Conservation (phyloP, 2,113 vertebrate species). For the Periophthalmus modestus region DNA sequence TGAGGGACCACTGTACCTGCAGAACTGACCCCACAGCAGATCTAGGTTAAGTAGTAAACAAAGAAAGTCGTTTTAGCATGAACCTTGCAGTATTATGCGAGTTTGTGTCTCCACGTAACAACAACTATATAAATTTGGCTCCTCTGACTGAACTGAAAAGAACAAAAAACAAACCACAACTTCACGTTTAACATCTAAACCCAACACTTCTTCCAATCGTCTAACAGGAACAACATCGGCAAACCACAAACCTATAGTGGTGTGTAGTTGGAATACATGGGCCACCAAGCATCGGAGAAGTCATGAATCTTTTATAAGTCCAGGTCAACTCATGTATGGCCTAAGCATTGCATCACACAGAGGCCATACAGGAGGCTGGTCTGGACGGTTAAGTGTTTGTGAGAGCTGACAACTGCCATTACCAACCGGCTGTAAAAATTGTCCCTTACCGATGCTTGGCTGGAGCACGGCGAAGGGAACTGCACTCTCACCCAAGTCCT, state of each 20-base stretch:
- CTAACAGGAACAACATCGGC: background rate
- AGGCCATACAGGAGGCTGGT: background rate
- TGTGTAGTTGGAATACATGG: conserved; percentile 22
- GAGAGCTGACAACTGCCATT: conserved; percentile 12
- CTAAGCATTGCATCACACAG: conserved; percentile 7
- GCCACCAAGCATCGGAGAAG: conserved; percentile 10
- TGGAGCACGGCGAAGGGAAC: conserved; percentile 11
- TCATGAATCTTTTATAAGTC: conserved; percentile 34
- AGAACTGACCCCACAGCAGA: no score
- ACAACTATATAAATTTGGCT: no score
- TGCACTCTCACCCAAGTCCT: conserved; percentile 19
- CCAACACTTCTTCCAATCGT: background rate
- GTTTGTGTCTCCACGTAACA: no score
- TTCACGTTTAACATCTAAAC: no score
- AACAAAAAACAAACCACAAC: no score
- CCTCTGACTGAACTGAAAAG: no score
- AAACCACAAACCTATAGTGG: background rate
- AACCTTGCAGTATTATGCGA: no score
- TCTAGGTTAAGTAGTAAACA: no score
- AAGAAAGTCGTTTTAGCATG: no score
- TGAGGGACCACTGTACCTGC: no score
- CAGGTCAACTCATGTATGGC: conserved; percentile 11
- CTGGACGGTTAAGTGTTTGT: conserved; percentile 5
- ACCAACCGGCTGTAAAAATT: conserved; percentile 11
- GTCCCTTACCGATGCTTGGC: conserved; percentile 24